phyloP scores from a whole-genome alignment of 2,888 invertebrate genomes.

The Ophion obscuratus region DNA sequence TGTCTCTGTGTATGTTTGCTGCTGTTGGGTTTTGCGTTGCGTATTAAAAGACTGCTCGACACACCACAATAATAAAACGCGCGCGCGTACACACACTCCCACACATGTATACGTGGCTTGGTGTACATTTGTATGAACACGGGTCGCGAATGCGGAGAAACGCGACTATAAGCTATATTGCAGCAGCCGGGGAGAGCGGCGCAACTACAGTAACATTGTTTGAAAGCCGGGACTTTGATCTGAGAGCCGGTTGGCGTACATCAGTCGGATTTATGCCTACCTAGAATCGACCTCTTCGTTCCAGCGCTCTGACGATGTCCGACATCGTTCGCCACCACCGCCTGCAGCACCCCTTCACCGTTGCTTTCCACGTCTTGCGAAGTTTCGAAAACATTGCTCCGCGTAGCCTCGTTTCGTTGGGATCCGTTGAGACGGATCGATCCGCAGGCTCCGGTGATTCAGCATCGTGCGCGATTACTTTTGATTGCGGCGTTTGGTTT shows the following conservation, averaged over 20 bases:
- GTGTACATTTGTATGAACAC: conserved; percentile 31
- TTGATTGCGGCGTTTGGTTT: too few relatives aligned
- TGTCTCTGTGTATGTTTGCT: conserved; percentile 51
- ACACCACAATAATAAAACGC: conserved; percentile 51
- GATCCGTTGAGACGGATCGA: too few relatives aligned
- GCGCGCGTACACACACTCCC: neutral
- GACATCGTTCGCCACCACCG: conserved; percentile 35
- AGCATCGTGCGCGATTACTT: too few relatives aligned
- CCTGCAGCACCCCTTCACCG: neutral
- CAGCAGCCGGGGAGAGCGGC: conserved; percentile 47
- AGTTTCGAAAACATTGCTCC: neutral
- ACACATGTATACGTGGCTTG: conserved; percentile 9
- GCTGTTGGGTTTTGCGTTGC: conserved; percentile 62
- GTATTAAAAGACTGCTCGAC: conserved; percentile 72
- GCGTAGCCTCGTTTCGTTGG: too few relatives aligned
- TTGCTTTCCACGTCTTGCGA: neutral
- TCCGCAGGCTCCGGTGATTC: too few relatives aligned
- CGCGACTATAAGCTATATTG: conserved; percentile 69
- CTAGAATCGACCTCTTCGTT: conserved; percentile 73
- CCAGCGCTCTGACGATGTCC: conserved; percentile 40
- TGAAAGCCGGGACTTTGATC: conserved; percentile 83
- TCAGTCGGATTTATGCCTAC: conserved; percentile 81
- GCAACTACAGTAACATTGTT: conserved; percentile 81
- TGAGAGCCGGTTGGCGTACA: conserved; percentile 79
- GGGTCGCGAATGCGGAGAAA: conserved; percentile 66